phyloP scores from a whole-genome alignment of 2,888 invertebrate genomes.

The Amphipyra tragopoginis region DNA sequence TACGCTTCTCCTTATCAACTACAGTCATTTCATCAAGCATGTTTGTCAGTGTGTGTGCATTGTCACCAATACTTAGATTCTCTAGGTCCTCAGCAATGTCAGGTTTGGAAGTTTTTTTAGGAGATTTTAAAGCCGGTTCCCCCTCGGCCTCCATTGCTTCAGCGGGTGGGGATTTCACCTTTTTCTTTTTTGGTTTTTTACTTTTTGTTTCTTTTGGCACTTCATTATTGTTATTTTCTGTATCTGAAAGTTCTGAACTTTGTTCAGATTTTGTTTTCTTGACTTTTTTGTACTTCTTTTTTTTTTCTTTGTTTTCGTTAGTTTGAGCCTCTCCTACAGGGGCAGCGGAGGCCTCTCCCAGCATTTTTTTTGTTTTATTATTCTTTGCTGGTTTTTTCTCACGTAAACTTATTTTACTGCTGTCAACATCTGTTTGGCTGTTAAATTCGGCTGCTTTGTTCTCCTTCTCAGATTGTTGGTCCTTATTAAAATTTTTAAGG shows the following conservation, averaged over 20 bases:
- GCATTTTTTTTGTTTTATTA: conserved; percentile 50
- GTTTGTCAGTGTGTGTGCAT: conserved; percentile 77
- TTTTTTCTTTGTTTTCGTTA: conserved; percentile 52
- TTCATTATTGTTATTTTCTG: conserved; percentile 53
- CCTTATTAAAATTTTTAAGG: conserved; percentile 51
- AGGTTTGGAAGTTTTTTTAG: conserved; percentile 69
- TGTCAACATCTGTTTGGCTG: conserved; percentile 45
- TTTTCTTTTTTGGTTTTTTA: conserved; percentile 74
- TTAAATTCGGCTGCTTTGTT: conserved; percentile 54
- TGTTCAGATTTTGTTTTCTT: conserved; percentile 57
- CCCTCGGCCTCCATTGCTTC: conserved; percentile 59
- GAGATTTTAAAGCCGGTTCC: conserved; percentile 69
- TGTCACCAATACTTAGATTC: conserved; percentile 81
- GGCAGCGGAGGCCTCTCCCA: conserved; percentile 29
- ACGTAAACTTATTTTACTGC: conserved; percentile 29
- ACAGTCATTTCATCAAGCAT: conserved; percentile 83
- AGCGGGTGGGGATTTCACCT: conserved; percentile 50
- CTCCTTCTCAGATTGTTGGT: conserved; percentile 63
- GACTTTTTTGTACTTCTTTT: conserved; percentile 64
- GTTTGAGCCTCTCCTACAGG: conserved; percentile 22
- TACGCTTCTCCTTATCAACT: conserved; percentile 76
- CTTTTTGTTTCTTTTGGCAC: conserved; percentile 49
- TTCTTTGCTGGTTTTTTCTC: conserved; percentile 41
- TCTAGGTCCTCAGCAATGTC: conserved; percentile 78
- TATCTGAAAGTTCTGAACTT: conserved; percentile 48